Base-by-base conservation (phyloP, 1,140 invertebrate genomes). In the Listronotus bonariensis region DNA sequence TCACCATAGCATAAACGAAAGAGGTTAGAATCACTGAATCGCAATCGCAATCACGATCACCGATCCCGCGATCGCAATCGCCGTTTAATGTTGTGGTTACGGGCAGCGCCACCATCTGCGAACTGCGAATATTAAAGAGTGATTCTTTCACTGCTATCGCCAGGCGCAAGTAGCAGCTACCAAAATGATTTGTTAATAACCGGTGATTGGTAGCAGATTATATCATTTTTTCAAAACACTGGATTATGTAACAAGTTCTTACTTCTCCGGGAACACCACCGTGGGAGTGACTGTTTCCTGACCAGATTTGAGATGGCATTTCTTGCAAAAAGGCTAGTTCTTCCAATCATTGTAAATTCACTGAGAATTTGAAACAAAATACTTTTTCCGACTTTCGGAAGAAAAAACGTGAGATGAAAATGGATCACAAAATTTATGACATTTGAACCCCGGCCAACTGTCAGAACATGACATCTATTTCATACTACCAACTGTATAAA, bases 201-300 rank as follows among this genome's bases (percentile, higher is more conserved):
- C n/a, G 48, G 18, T 66, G 17, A 45, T 45, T 41, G 1, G 2
- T 6, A 43, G 3, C 11, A 18, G 6, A 57, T 49, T 11, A 12
- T 14, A 15, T 4, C 9, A 42, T n/a, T 11, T 57, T 2, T 45
- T 12, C 7, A 12, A 57, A 57, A 20, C 10, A 8, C 12, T 46
- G 14, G 4, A 41, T 69, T 59, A 70, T 45, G 61, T 71, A 70
- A 69, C 58, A 78, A 20, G 36, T 26, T 60, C 82, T 36, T 80
- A 89, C 88, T 79, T 82, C 84, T 70, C 87, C 88, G 71, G 87
- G 84, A 69, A 85, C 76, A 62, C 87, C 87, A 40, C 87, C 87
- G 68, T 86, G 82, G 34, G 76, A 72, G 55, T 83, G 81, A 65
- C 34, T 12, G 1, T n/a, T 82, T 82, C 69, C 87, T 84, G 32